Conservation (phyloP, 2,888 invertebrate species). For the Punctoribates punctum region DNA sequence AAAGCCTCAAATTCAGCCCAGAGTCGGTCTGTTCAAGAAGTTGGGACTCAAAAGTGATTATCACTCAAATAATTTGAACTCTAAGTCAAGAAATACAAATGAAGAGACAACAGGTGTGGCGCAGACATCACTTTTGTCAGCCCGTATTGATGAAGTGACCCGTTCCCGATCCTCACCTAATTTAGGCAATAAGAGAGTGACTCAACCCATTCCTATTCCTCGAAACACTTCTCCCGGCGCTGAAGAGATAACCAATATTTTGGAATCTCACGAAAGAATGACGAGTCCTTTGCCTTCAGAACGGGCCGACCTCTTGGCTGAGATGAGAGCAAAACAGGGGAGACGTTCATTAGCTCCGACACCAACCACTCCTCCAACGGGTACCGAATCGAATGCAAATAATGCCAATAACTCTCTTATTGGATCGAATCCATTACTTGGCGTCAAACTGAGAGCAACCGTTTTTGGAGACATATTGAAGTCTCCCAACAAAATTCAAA, state of each 20-base stretch:
- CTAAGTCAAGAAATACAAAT: neutral
- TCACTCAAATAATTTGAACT: neutral
- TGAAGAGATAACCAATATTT: constrained; percentile 28
- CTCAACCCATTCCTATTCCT: constrained; percentile 24
- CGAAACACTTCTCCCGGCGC: constrained; percentile 35
- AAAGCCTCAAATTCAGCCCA: constrained; percentile 21
- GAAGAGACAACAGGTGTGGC: neutral
- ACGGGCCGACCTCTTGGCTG: constrained; percentile 43
- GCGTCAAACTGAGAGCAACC: constrained; percentile 35
- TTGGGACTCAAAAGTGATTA: neutral
- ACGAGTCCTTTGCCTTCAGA: constrained; percentile 42
- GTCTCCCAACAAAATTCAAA: constrained; percentile 33
- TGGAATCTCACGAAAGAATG: constrained; percentile 18
- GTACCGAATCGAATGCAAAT: neutral
- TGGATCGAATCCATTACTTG: neutral
- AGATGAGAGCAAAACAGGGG: constrained; percentile 47
- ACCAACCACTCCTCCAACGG: constrained; percentile 31
- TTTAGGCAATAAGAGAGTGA: neutral
- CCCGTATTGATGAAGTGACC: constrained; percentile 34
- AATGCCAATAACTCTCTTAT: neutral
- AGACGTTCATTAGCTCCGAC: constrained; percentile 44
- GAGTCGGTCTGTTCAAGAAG: constrained; percentile 30
- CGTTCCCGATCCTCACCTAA: constrained; percentile 35
- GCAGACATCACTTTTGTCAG: constrained; percentile 8
- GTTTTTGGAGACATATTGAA: constrained; percentile 40